phyloP scores from a whole-genome alignment of 2,113 vertebrate genomes.

The Felis chaus region DNA sequence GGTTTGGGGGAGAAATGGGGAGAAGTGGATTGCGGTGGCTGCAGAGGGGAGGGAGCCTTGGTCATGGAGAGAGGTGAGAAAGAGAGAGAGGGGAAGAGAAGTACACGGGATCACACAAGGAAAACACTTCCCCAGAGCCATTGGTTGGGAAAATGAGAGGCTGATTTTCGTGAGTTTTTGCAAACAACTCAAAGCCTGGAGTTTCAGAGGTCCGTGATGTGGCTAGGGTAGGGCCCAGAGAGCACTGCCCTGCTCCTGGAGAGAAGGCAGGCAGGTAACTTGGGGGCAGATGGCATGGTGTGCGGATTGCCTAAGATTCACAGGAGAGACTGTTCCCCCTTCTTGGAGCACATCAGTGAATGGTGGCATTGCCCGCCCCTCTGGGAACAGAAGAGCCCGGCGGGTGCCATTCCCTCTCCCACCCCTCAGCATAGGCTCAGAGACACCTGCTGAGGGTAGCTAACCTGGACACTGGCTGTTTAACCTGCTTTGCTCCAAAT shows the following conservation, averaged over 20 bases:
- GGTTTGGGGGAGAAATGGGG: not conserved
- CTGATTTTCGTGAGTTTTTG: not conserved
- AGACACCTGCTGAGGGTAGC: not conserved
- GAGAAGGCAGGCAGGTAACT: not conserved
- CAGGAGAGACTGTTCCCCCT: not conserved
- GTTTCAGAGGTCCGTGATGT: not conserved
- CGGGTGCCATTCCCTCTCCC: not conserved
- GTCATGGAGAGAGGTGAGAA: not conserved
- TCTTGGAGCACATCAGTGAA: not conserved
- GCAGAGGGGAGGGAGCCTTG: not conserved
- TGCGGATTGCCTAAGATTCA: not conserved
- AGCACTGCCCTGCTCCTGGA: not conserved
- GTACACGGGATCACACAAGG: not conserved
- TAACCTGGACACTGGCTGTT: not conserved
- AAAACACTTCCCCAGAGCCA: not conserved
- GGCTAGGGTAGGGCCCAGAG: not conserved
- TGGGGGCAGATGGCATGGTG: not conserved
- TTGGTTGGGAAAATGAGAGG: not conserved
- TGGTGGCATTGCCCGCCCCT: not conserved
- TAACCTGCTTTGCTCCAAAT: not conserved
- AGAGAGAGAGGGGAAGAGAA: not conserved
- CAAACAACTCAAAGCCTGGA: not conserved
- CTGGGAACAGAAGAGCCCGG: not conserved
- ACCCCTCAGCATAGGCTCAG: not conserved
- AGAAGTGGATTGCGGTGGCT: not conserved